Percentiles rank a stretch among this genome's conserved stretches.
These are phyloP conservation scores for Caloenas nicobarica DNA, from an alignment of 2,113 vertebrate genomes.

Conservation along the genomic window DNA sequence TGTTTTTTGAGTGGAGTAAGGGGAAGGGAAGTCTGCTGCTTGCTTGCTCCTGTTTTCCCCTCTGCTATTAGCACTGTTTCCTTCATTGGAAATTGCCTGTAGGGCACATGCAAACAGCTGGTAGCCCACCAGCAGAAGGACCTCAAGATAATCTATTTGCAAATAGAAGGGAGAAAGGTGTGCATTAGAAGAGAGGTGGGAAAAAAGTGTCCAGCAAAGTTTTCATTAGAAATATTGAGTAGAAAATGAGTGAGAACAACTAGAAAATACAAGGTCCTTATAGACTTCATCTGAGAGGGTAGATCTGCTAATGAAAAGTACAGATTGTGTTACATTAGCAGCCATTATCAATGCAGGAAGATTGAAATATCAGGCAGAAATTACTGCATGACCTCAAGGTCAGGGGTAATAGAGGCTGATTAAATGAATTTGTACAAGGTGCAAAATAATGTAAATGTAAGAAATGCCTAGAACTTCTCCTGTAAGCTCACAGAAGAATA, in stretches of 20 bases:
- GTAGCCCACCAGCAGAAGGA: background rate
- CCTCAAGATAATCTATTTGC: background rate
- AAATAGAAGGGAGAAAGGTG: background rate
- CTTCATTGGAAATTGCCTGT: background rate
- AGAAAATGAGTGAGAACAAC: background rate
- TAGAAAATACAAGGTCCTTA: background rate
- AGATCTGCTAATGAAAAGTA: background rate
- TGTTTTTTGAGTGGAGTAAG: background rate
- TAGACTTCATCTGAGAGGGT: background rate
- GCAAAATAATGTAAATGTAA: background rate
- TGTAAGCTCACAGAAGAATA: background rate
- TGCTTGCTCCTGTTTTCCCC: background rate
- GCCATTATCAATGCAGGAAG: background rate
- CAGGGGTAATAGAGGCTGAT: background rate
- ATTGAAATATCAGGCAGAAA: constrained; percentile 1
- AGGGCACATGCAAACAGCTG: background rate
- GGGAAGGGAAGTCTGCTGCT: background rate
- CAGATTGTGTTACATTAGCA: background rate
- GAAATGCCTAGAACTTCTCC: background rate
- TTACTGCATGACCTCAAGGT: background rate
- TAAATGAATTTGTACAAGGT: background rate
- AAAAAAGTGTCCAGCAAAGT: background rate
- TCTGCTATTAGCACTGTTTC: background rate
- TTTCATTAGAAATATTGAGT: background rate
- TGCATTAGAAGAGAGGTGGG: background rate